phyloP scores from a whole-genome alignment of 2,888 invertebrate species.

The Apantesis nais region DNA sequence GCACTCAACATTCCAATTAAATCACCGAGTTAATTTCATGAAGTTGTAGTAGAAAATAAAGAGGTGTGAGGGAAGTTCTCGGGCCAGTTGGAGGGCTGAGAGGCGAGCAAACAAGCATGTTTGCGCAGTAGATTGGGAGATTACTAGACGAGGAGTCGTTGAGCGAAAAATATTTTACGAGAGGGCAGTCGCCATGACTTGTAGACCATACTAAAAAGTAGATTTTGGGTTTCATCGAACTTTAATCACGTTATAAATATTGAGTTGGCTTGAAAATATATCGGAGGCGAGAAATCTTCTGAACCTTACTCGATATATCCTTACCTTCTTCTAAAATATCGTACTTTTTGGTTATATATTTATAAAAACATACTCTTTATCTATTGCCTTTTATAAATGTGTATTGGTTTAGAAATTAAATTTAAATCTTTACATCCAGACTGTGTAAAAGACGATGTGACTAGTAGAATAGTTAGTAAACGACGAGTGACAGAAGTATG shows the following conservation, averaged over 20 bases:
- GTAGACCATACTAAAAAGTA: not conserved
- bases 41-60: constrained; percentile 41
- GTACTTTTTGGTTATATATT: too few species aligned
- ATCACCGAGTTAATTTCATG: constrained; percentile 19
- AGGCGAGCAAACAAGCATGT: constrained; percentile 47
- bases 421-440: too few species aligned
- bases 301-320: too few species aligned
- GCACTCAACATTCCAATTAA: constrained; percentile 5
- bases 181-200: not conserved
- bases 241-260: not conserved
- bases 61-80: constrained; percentile 24
- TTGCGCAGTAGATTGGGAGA: constrained; percentile 49
- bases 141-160: constrained; percentile 34
- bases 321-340: too few species aligned
- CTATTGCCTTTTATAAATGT: too few species aligned
- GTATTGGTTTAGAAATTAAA: too few species aligned
- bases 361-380: too few species aligned
- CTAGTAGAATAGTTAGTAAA: too few species aligned
- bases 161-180: constrained; percentile 9
- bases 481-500: too few species aligned
- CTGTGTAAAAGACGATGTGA: too few species aligned
- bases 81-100: constrained; percentile 45
- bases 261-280: too few species aligned
- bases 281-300: too few species aligned
- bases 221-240: not conserved